A percentile compares a stretch with the other conserved stretches of the same genome.
Evolutionary conservation across 2,113 vertebrate species (phyloP).

Genomic region (Trematocara marginatum): DNA sequence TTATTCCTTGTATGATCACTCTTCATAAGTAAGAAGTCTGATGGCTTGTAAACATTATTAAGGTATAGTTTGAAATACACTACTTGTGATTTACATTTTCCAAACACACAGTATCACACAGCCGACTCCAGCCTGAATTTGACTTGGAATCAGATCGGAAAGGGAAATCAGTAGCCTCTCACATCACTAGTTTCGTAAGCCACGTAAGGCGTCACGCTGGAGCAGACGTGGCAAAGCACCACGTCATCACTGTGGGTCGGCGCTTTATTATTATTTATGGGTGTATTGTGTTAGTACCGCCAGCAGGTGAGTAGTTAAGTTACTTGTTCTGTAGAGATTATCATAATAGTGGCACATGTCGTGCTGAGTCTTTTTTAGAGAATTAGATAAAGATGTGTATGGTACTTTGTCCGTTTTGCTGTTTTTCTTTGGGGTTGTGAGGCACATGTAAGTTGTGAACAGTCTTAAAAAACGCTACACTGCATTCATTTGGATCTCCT

Average conservation of each 20-base stretch:
- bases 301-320: conserved; percentile 31
- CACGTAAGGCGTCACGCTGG: neutral
- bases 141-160: neutral
- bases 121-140: neutral
- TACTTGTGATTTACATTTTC: neutral
- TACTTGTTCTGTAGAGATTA: neutral
- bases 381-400: neutral
- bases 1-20: neutral
- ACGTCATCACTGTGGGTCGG: conserved; percentile 66
- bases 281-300: neutral
- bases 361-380: neutral
- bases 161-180: neutral
- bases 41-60: neutral
- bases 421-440: neutral
- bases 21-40: neutral
- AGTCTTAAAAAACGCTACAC: neutral
- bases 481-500: neutral
- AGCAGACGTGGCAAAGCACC: conserved; percentile 68
- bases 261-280: conserved; percentile 16
- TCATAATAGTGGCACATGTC: neutral
- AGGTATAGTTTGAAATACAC: neutral
- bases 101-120: neutral
- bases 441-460: neutral
- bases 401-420: fast-evolving
- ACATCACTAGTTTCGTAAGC: neutral